Evolutionary conservation across 2,797 vertebrate species (phyloP), one percentile per base, ranked within the genome.

Genomic region (Takifugu rubripes): DNA sequence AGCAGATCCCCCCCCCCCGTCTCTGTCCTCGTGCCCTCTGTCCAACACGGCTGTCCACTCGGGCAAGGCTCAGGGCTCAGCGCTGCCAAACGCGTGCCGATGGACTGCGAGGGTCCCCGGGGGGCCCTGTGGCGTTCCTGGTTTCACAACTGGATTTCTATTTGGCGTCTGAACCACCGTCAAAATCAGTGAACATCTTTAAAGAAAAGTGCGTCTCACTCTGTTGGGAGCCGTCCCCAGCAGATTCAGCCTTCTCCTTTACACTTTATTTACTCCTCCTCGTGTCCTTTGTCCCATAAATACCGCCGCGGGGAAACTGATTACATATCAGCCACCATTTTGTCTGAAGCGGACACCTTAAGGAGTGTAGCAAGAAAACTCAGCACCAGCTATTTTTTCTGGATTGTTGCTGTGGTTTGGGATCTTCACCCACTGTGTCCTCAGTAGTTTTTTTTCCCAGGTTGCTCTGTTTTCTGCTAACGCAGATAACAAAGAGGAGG

Each of bases 11-110:
- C 56, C 21, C 21, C 21, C 46, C 52, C 31, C 27, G 27, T 60
- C 76, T 69, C 51, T 70, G 63, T 72, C 73, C 68, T 66, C 10
- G 0, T 3, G 26, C 58, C 65, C 49, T 66, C 68, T 14, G 54
- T 75, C 59, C 46, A 29, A 25, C 14, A 12, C 57, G 31, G 24
- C 49, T 57, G 53, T 36, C 25, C 26, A 73, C 64, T 71, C 76
- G 29, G 2, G 3, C 3, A 8, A 1, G 26, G 82, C 69, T 77
- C 74, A 83, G 9, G 63, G 81, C 63, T 81, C 66, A 68, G 53
- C 46, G 42, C 49, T 68, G 45, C 76, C 54, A 56, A 69, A 54
- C 2, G 59, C 52, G 51, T 2, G 16, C 27, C 21, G 21, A 21
- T 21, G 21, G 21, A 21, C 21, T 21, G 21, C 21, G 21, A 21